Evolutionary conservation across 2,113 vertebrate genomes (phyloP).

Genomic region (Colius striatus): DNA sequence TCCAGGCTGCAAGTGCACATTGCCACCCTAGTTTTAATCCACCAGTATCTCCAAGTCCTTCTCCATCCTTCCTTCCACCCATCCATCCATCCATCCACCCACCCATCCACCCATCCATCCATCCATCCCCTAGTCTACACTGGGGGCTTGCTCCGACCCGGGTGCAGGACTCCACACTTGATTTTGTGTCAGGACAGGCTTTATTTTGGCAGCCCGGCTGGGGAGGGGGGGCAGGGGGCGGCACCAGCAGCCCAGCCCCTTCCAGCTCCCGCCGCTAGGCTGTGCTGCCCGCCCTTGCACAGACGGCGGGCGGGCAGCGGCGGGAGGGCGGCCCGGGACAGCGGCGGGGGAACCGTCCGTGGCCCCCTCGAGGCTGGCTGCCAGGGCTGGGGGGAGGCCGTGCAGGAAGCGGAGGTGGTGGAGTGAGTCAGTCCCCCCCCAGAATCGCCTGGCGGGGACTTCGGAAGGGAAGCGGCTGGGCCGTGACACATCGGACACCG

Average conservation of each 20-base stretch:
- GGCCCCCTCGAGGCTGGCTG: neutral
- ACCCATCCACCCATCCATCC: neutral
- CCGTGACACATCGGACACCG: neutral
- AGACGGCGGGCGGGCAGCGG: neutral
- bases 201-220: neutral
- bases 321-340: neutral
- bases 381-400: neutral
- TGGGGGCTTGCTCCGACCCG: no score
- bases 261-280: neutral
- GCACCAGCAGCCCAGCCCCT: accelerated
- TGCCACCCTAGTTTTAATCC: neutral
- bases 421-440: neutral
- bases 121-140: no score
- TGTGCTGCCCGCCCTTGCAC: conserved; percentile 32
- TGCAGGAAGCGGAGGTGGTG: neutral
- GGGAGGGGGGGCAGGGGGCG: accelerated
- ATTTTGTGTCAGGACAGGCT: neutral
- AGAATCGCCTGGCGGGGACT: neutral
- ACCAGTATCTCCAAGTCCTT: neutral
- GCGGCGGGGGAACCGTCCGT: neutral
- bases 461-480: neutral
- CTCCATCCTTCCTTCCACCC: neutral
- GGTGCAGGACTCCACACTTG: neutral
- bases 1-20: neutral
- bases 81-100: neutral